Base-by-base conservation (phyloP, 2,113 vertebrate species). In the Hemiprocne comata region DNA sequence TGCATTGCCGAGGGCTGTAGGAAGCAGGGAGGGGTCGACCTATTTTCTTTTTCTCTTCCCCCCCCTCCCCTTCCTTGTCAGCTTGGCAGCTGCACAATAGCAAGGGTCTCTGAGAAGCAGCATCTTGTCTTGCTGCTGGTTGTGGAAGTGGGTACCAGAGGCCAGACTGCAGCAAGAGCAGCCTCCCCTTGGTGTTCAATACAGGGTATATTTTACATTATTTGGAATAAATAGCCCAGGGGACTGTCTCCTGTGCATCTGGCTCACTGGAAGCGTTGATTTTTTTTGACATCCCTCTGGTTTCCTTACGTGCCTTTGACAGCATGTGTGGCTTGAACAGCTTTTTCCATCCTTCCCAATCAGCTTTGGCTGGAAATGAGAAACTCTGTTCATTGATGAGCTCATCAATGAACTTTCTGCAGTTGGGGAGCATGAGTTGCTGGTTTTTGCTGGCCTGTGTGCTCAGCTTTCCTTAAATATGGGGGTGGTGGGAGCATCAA, bases 341-440 rank as follows among this genome's bases (percentile, higher is more conserved):
- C 62, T 79, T 38, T 26, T 64, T 21, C 54, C 34, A 24, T 75
- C 29, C 28, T 71, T 70, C 23, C 53, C 36, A 6, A 2, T 29
- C 3, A 2, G 3, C n/a, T 87, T 18, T 36, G 82, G 23, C 42
- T 75, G 81, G 85, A 28, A 28, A 15, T 5, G 51, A 48, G 87
- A 57, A 34, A 3, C 33, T 29, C 8, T 0, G 28, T n/a, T 46
- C 72, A n/a, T n/a, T n/a, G n/a, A n/a, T n/a, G n/a, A 19, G 62
- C 19, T 78, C 20, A 0, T 8, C 10, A 1, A 60, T 9, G 72
- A 36, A 15, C 8, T 57, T 29, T 28, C 57, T 23, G 17, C 4
- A 0, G 3, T 29, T 1, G 2, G 48, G 66, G 38, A 82, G 26
- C 19, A 0, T 0, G 3, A 33, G 5, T 7, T n/a, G 75, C 67